A percentile compares a stretch with the other conserved stretches of the same genome.
Evolutionary conservation across 2,888 invertebrate species (phyloP).

Genomic region (Harpagoxenus sublaevis): DNA sequence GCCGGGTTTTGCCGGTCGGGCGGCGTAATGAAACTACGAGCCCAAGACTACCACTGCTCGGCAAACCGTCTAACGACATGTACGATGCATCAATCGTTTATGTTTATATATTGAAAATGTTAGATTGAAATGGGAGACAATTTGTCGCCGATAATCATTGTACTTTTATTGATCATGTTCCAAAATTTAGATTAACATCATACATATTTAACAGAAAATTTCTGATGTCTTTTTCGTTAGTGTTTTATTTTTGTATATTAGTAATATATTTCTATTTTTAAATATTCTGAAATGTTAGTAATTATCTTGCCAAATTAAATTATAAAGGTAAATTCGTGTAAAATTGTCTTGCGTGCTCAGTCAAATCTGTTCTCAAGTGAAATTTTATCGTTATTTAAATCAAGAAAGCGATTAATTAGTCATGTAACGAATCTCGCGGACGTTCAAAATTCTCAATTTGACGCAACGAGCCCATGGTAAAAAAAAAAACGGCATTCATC

Average conservation of each 20-base stretch:
- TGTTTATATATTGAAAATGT: conserved; percentile 36
- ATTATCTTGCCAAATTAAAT: background rate
- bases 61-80: conserved; percentile 41
- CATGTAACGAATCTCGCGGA: conserved; percentile 45
- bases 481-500: conserved; percentile 66
- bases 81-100: conserved; percentile 12
- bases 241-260: background rate
- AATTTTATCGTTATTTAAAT: background rate
- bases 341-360: background rate
- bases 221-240: background rate
- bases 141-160: background rate
- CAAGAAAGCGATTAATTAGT: conserved; percentile 65
- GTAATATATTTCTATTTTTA: background rate
- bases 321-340: background rate
- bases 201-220: background rate
- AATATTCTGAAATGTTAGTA: background rate
- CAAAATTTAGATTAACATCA: background rate
- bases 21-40: conserved; percentile 45
- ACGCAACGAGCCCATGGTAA: background rate
- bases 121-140: background rate
- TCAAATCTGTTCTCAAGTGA: background rate
- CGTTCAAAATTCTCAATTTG: conserved; percentile 51
- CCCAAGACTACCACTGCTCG: conserved; percentile 19
- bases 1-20: conserved; percentile 46
- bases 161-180: background rate